phyloP scores from a whole-genome alignment of 2,888 invertebrate genomes.

The Mimachlamys varia region DNA sequence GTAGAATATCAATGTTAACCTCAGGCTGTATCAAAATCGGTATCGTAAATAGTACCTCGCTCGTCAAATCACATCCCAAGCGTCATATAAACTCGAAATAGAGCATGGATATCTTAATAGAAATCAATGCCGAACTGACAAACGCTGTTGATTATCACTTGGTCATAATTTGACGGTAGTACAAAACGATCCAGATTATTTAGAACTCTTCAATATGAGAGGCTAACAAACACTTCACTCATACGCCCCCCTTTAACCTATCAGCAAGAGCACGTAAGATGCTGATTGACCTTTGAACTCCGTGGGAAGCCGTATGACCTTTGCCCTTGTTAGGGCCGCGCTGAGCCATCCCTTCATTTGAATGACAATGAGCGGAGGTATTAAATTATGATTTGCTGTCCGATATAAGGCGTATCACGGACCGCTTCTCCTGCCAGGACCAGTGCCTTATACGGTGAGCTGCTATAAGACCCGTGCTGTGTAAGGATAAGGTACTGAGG shows the following conservation, averaged over 20 bases:
- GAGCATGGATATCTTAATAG: not conserved
- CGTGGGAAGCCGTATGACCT: slow-evolving; percentile 23
- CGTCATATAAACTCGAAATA: not conserved
- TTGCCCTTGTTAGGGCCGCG: slow-evolving; percentile 16
- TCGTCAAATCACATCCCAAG: not conserved
- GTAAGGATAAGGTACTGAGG: not conserved
- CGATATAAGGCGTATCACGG: not conserved
- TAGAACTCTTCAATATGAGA: slow-evolving; percentile 8
- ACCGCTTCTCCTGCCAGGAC: not conserved
- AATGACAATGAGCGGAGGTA: slow-evolving; percentile 1
- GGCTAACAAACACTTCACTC: slow-evolving; percentile 7
- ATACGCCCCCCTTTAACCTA: slow-evolving; percentile 21
- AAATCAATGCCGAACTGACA: not conserved
- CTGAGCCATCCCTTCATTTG: not conserved
- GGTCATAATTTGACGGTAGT: not conserved
- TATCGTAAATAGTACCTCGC: not conserved
- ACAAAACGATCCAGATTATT: not conserved
- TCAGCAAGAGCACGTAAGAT: not conserved
- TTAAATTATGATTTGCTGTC: slow-evolving; percentile 1
- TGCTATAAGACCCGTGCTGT: not conserved
- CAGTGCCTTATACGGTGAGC: slow-evolving; percentile 4
- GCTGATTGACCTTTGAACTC: slow-evolving; percentile 2
- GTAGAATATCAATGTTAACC: not conserved
- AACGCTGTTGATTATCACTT: not conserved
- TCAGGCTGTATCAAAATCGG: not conserved